phyloP scores from a whole-genome alignment of 2,113 vertebrate species.

The Hemiscyllium ocellatum region DNA sequence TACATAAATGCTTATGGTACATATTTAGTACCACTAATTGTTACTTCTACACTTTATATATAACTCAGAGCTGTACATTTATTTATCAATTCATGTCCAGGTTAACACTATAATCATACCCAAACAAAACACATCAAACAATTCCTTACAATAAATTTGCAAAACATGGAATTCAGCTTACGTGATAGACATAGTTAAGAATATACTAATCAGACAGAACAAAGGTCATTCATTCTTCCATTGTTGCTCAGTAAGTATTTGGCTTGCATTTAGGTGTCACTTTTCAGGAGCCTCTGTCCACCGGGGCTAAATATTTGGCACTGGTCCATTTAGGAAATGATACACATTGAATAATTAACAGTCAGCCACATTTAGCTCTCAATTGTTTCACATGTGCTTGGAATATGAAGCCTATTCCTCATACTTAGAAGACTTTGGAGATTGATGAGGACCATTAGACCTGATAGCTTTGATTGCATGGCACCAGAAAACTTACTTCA shows the following conservation, averaged over 20 bases:
- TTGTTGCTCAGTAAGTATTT: neutral
- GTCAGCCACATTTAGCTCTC: neutral
- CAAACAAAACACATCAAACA: neutral
- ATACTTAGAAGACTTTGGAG: neutral
- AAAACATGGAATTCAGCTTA: neutral
- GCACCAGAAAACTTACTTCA: neutral
- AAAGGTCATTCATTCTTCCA: neutral
- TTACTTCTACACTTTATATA: neutral
- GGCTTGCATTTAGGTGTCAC: no score
- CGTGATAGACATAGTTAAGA: neutral
- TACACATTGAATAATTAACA: neutral
- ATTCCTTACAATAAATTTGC: neutral
- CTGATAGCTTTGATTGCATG: conserved; percentile 13
- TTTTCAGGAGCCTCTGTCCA: neutral
- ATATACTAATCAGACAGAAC: neutral
- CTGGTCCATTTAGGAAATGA: neutral
- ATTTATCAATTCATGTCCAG: neutral
- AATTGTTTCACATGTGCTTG: neutral
- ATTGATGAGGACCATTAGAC: conserved; percentile 25
- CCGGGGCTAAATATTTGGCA: neutral
- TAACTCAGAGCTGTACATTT: neutral
- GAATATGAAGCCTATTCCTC: neutral
- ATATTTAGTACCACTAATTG: neutral
- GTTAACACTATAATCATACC: neutral
- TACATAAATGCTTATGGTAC: neutral